Conservation (phyloP, 2,797 vertebrate species). For the Diceros bicornis region DNA sequence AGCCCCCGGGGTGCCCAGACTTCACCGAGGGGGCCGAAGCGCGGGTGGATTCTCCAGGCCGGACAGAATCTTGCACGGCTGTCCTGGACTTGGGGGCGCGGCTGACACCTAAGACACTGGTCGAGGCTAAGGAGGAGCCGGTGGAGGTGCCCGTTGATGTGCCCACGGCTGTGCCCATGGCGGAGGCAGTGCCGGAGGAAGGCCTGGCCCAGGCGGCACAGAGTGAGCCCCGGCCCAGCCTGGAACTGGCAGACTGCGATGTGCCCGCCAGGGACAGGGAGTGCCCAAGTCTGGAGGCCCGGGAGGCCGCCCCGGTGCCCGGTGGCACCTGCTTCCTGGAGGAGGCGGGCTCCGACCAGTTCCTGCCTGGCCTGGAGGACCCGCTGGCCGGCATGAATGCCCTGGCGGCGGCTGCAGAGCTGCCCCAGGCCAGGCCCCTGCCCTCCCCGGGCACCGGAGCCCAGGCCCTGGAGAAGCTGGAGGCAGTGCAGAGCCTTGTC, state of each 20-base stretch:
- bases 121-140: conserved; percentile 83
- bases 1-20: conserved; percentile 88
- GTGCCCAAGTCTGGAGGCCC: conserved; percentile 81
- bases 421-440: conserved; percentile 92
- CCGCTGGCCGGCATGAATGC: conserved; percentile 97
- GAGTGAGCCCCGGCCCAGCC: conserved; percentile 75
- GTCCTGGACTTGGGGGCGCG: conserved; percentile 81
- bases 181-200: conserved; percentile 26
- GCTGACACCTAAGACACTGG: conserved; percentile 70
- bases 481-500: conserved; percentile 85
- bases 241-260: conserved; percentile 77
- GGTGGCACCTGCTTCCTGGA: conserved; percentile 81
- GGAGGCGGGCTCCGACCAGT: conserved; percentile 84
- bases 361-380: conserved; percentile 90
- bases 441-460: conserved; percentile 66
- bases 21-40: conserved; percentile 86
- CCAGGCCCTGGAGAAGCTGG: conserved; percentile 85
- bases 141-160: conserved; percentile 84
- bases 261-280: conserved; percentile 58
- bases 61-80: conserved; percentile 83
- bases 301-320: conserved; percentile 64
- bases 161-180: not conserved
- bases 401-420: conserved; percentile 94
- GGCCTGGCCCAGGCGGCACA: not conserved
- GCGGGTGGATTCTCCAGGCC: conserved; percentile 80